A percentile compares a stretch with the other conserved stretches of the same genome.
phyloP scores from a whole-genome alignment of 2,113 vertebrate species.

The Cynopterus brachyotis region DNA sequence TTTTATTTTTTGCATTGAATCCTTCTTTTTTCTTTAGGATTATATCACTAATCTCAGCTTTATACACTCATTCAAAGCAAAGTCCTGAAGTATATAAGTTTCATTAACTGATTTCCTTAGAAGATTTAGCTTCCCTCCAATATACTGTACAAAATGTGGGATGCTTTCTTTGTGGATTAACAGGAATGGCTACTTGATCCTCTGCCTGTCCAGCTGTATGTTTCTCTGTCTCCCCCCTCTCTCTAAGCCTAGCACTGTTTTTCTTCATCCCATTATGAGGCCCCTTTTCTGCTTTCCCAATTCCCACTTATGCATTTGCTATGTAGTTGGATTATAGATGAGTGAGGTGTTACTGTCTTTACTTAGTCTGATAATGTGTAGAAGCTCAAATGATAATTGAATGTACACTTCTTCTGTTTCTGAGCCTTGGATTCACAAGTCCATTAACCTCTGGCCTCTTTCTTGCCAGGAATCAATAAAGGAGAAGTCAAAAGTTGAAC shows the following conservation, averaged over 20 bases:
- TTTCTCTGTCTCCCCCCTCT: background rate
- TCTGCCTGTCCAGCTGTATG: background rate
- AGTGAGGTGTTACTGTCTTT: background rate
- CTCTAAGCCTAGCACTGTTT: background rate
- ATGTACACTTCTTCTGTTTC: background rate
- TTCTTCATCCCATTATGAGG: background rate
- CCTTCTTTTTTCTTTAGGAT: background rate
- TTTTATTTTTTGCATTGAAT: background rate
- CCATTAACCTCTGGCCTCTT: constrained; percentile 1
- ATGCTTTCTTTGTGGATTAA: background rate
- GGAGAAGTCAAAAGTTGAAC: background rate
- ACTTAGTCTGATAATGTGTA: background rate
- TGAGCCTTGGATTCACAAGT: background rate
- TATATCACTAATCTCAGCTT: background rate
- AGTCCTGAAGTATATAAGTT: background rate
- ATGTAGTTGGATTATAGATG: background rate
- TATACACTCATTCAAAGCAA: background rate
- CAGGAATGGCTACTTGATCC: background rate
- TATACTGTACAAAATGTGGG: background rate
- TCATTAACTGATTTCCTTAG: background rate
- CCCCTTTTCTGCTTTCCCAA: background rate
- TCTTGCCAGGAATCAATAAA: background rate
- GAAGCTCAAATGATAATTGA: background rate
- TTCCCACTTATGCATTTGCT: background rate
- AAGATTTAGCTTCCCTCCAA: background rate